phyloP scores from a whole-genome alignment of 2,888 invertebrate genomes.

The Stegana nigrithorax region DNA sequence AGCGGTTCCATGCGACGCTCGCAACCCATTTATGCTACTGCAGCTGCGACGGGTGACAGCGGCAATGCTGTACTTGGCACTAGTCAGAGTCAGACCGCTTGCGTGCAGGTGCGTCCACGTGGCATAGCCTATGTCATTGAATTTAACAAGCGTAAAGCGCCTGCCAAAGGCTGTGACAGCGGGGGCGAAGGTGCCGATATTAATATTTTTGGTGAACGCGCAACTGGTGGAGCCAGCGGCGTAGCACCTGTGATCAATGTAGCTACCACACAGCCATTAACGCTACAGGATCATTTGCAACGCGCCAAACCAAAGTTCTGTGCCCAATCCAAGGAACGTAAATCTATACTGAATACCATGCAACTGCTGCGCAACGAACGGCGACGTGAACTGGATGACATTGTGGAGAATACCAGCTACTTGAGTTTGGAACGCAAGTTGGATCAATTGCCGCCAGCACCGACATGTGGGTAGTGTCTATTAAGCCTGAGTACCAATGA shows the following conservation, averaged over 20 bases:
- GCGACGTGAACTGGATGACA: slow-evolving; percentile 55
- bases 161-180: no score
- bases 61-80: no score
- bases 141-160: no score
- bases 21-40: slow-evolving; percentile 38
- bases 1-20: slow-evolving; percentile 48
- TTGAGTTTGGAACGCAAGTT: slow-evolving; percentile 58
- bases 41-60: not conserved
- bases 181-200: slow-evolving; percentile 1
- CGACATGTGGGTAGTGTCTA: slow-evolving; percentile 63
- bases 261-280: no score
- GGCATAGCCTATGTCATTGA: slow-evolving; percentile 63
- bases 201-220: no score
- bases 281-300: slow-evolving; percentile 78
- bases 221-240: no score
- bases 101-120: slow-evolving; percentile 61
- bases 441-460: slow-evolving; percentile 64
- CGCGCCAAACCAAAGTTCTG: slow-evolving; percentile 80
- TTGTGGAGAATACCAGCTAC: slow-evolving; percentile 54
- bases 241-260: slow-evolving; percentile 31
- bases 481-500: no score
- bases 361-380: slow-evolving; percentile 59
- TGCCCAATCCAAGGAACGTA: slow-evolving; percentile 68
- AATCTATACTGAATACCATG: slow-evolving; percentile 60
- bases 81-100: slow-evolving; percentile 36